Base-by-base conservation (phyloP, 37 sponge, comb jelly and placozoan genomes). In the Dysidea cf. avara region DNA sequence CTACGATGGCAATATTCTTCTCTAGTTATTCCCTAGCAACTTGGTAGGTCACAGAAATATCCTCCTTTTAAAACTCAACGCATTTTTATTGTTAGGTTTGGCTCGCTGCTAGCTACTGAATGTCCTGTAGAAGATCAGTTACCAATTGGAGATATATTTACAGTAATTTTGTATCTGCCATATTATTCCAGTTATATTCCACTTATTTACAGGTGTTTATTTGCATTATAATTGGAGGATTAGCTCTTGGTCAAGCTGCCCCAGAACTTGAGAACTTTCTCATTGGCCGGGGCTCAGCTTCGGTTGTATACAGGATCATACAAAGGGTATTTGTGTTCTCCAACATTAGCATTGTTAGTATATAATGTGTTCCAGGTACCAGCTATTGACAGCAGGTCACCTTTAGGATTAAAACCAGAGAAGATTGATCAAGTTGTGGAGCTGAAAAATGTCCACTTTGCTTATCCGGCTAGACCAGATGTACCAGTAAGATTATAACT, bases 231-330 rank as follows among this genome's bases (percentile, higher is more conserved):
- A 70, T 89, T 58, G 94, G 84, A 0, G 77, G 81, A 34, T 89
- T 94, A 48, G 82, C 83, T 39, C 70, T 94, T 22, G 94, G 94
- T 2, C 74, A 94, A 34, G 87, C 94, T 0, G 78, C 86, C 1
- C 90, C 94, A 25, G 90, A 89, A 31, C 18, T 94, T 29, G 71
- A 94, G 72, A 89, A 90, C 25, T 80, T 89, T 54, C 75, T 84
- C 7, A 43, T 72, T 34, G 94, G 87, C 3, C 38, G 82, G 30
- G 94, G 90, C 0, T 61, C 94, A 33, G 94, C 94, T 5, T 34
- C 74, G 34, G 79, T 39, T 5, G 87, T 94, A 16, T 94, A 74
- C 78, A 78, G 80, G 26, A 51, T 86, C 66, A 88, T 94, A 63
- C 83, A 85, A 50, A 78, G 86, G 70, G 95, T 94, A n/a, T 59